Evolutionary conservation across 2,888 invertebrate species (phyloP).

Genomic region (Rhyacophila evoluta): DNA sequence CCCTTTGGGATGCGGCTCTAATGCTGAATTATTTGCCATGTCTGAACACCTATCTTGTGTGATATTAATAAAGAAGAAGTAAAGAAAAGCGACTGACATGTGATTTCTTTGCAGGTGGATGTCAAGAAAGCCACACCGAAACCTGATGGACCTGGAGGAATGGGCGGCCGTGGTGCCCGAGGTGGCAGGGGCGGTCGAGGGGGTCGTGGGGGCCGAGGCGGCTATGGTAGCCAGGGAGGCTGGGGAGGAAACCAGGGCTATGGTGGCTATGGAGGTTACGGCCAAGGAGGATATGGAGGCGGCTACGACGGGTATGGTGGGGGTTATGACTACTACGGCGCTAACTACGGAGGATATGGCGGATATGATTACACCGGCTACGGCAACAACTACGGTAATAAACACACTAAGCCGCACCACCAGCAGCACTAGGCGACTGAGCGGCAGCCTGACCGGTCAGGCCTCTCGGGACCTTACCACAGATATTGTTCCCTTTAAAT

Average conservation of each 20-base stretch:
- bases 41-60: constrained; percentile 56
- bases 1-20: constrained; percentile 50
- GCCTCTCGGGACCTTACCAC: constrained; percentile 37
- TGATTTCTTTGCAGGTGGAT: constrained; percentile 76
- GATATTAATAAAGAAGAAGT: no score
- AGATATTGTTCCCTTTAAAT: constrained; percentile 51
- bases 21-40: constrained; percentile 42
- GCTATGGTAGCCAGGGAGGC: constrained; percentile 75
- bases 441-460: constrained; percentile 31
- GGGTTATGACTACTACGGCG: constrained; percentile 79
- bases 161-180: constrained; percentile 75
- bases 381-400: constrained; percentile 81
- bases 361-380: constrained; percentile 86
- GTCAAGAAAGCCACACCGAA: constrained; percentile 96
- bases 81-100: not conserved
- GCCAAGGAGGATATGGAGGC: constrained; percentile 78
- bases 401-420: constrained; percentile 57
- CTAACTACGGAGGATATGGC: constrained; percentile 83
- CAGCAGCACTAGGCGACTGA: constrained; percentile 48
- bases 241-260: constrained; percentile 76
- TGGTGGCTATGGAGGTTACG: constrained; percentile 77
- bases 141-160: constrained; percentile 80
- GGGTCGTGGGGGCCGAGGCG: constrained; percentile 78
- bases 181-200: constrained; percentile 78
- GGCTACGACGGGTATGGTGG: constrained; percentile 82